These are phyloP conservation scores for Octodon degus DNA, from an alignment of 2,113 vertebrate species.

Conservation along the genomic window DNA sequence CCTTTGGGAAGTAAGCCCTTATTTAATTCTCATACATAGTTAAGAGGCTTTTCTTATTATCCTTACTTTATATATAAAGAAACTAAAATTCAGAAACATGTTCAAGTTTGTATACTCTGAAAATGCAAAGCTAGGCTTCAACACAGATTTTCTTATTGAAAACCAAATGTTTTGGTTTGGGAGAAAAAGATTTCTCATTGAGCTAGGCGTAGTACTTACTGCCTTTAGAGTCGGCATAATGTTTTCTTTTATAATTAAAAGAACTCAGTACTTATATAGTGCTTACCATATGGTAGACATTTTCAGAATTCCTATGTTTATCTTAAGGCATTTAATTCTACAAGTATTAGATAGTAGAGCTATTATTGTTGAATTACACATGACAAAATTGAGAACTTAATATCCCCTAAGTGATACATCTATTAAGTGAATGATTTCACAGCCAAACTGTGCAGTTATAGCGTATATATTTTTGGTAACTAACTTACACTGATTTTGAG, in stretches of 20 bases:
- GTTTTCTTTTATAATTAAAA: neutral
- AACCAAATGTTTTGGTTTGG: neutral
- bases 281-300: neutral
- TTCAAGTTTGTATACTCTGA: neutral
- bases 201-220: neutral
- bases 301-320: neutral
- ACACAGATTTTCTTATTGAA: neutral
- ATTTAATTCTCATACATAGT: neutral
- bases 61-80: neutral
- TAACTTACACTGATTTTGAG: neutral
- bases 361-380: neutral
- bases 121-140: neutral
- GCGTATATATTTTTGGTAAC: neutral
- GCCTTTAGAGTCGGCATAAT: neutral
- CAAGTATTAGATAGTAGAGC: neutral
- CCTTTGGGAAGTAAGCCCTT: neutral
- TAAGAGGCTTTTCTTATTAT: neutral
- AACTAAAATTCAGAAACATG: neutral
- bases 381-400: neutral
- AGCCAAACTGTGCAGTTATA: neutral
- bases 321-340: neutral
- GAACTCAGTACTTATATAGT: neutral
- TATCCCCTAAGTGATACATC: accelerated
- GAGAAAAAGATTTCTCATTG: neutral
- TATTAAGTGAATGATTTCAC: neutral